Percentiles rank a stretch among this genome's conserved stretches.
Conservation (phyloP, 2,888 invertebrate species). For the Criorhina ranunculi region DNA sequence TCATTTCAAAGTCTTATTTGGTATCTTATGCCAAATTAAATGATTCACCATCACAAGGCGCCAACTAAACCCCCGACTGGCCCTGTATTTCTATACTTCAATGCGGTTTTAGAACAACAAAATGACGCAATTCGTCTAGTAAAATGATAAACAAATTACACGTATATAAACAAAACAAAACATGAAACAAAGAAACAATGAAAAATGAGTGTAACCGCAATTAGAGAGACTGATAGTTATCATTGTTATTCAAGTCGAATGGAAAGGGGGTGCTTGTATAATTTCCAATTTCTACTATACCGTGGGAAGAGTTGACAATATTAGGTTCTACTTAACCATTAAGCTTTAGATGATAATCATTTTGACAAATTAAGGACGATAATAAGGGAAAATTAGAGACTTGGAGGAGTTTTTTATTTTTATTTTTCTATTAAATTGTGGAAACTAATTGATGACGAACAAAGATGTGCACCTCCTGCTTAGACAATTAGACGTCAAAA, state of each 20-base stretch:
- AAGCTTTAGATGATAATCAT: conserved; percentile 1
- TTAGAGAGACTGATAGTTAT: conserved; percentile 6
- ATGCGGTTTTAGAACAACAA: conserved; percentile 1
- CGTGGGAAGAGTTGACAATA: neutral
- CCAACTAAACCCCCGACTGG: too few relatives aligned
- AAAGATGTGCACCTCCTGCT: too few relatives aligned
- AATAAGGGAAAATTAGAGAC: too few relatives aligned
- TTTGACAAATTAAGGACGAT: neutral
- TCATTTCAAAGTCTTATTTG: too few relatives aligned
- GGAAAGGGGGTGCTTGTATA: neutral
- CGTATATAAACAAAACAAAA: conserved; percentile 2
- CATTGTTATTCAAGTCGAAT: conserved; percentile 18
- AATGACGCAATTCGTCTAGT: conserved; percentile 29
- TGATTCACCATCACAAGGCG: too few relatives aligned
- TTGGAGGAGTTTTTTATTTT: too few relatives aligned
- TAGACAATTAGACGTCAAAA: too few relatives aligned
- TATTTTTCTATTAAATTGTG: too few relatives aligned
- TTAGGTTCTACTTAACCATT: neutral
- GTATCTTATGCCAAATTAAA: too few relatives aligned
- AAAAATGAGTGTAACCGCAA: conserved; percentile 7
- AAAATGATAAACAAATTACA: conserved; percentile 29
- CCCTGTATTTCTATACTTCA: neutral
- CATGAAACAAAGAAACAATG: conserved; percentile 13
- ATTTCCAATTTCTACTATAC: neutral
- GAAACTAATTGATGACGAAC: too few relatives aligned